A percentile compares a stretch with the other conserved stretches of the same genome.
phyloP scores from a whole-genome alignment of 2,797 vertebrate genomes.

The Crocodylus rhombifer region DNA sequence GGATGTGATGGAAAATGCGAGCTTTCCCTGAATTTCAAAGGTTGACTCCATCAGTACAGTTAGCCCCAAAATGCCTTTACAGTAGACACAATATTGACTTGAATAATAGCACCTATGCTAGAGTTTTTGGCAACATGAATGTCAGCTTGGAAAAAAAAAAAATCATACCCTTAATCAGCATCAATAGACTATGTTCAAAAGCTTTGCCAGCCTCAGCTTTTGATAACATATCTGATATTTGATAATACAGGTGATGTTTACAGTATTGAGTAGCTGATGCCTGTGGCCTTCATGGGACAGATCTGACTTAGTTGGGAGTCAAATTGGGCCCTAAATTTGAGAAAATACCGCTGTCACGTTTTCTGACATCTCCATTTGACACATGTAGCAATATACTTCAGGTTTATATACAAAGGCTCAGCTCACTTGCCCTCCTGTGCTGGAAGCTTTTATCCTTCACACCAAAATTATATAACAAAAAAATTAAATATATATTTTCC shows the following conservation, averaged over 20 bases:
- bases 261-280: background rate
- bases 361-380: slow-evolving; percentile 72
- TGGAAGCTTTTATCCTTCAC: slow-evolving; percentile 47
- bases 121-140: background rate
- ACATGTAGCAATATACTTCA: slow-evolving; percentile 36
- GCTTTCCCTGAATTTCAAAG: background rate
- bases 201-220: background rate
- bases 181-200: background rate
- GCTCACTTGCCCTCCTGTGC: slow-evolving; percentile 43
- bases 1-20: background rate
- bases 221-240: background rate
- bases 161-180: background rate
- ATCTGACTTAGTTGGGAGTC: slow-evolving; percentile 67
- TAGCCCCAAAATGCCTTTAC: background rate
- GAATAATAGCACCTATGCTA: background rate
- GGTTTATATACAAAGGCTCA: slow-evolving; percentile 63
- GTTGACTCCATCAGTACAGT: background rate
- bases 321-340: slow-evolving; percentile 60
- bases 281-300: slow-evolving; percentile 34
- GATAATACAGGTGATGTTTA: no score
- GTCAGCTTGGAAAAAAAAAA: background rate
- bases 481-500: slow-evolving; percentile 7
- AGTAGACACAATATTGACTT: background rate
- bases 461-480: background rate
- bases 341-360: slow-evolving; percentile 68